Percentiles rank a stretch among this genome's conserved stretches.
These are phyloP conservation scores for Drosophila planitibia DNA, from an alignment of 2,888 invertebrate genomes.

Conservation along the genomic window DNA sequence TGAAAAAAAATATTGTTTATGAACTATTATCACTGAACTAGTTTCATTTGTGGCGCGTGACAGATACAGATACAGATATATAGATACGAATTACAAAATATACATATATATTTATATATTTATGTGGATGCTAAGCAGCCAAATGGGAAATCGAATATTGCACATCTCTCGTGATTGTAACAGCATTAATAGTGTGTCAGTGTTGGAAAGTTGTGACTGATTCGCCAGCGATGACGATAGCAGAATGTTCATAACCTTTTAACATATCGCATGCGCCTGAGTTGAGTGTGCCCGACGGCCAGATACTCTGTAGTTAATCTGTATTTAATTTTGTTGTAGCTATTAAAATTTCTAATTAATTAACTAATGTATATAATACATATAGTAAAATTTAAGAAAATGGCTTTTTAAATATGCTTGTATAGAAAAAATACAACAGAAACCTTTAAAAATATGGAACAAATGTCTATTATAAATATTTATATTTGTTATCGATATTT, in stretches of 20 bases:
- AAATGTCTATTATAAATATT: not conserved
- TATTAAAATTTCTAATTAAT: too few species aligned
- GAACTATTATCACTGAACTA: slow-evolving; percentile 69
- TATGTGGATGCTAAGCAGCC: slow-evolving; percentile 33
- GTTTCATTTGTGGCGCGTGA: slow-evolving; percentile 56
- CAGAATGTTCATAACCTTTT: not conserved
- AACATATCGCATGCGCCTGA: not conserved
- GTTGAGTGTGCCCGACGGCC: not conserved
- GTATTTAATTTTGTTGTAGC: not conserved
- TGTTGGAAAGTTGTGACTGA: slow-evolving; percentile 34
- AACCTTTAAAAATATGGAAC: not conserved
- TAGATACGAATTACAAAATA: slow-evolving; percentile 1
- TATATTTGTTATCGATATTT: not conserved
- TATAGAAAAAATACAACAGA: not conserved
- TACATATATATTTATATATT: slow-evolving; percentile 2
- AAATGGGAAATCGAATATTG: slow-evolving; percentile 23
- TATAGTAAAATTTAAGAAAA: not conserved
- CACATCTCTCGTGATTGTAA: slow-evolving; percentile 12
- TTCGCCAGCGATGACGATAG: slow-evolving; percentile 42
- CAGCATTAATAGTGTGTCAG: not conserved
- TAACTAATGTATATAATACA: not conserved
- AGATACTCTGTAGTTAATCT: not conserved
- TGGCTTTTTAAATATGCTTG: not conserved
- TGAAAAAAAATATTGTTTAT: slow-evolving; percentile 39
- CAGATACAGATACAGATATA: slow-evolving; percentile 11